Percentiles rank a stretch among this genome's conserved stretches.
Evolutionary conservation across 1,140 invertebrate species (phyloP).

Genomic region (Heliothis virescens): DNA sequence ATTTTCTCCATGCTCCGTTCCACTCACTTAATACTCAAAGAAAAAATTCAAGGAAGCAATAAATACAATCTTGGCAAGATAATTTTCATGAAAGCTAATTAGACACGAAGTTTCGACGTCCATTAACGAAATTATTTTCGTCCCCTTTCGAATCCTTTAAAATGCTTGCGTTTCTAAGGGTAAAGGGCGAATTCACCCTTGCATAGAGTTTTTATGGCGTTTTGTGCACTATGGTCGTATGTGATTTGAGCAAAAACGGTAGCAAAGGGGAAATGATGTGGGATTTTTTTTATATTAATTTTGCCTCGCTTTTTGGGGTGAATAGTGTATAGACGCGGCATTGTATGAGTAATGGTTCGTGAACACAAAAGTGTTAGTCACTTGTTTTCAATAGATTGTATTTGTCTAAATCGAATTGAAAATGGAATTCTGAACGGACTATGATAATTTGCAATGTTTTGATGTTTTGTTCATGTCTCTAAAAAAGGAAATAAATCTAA

Average conservation of each 20-base stretch:
- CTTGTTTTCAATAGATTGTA: background rate
- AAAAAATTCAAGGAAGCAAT: constrained; percentile 47
- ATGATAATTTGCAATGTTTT: background rate
- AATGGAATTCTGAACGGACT: too few relatives aligned
- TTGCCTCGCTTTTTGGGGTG: background rate
- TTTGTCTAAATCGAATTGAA: too few relatives aligned
- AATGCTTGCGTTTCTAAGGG: constrained; percentile 47
- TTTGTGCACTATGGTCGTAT: constrained; percentile 8
- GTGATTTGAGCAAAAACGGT: background rate
- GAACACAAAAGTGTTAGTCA: background rate
- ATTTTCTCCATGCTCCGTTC: background rate
- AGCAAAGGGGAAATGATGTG: constrained; percentile 10
- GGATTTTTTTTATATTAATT: background rate
- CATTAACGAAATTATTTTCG: constrained; percentile 54
- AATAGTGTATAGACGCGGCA: too few relatives aligned
- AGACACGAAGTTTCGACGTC: constrained; percentile 52
- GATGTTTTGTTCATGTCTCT: background rate
- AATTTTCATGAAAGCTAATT: constrained; percentile 55
- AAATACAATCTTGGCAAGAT: constrained; percentile 45
- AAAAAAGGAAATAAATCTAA: too few relatives aligned
- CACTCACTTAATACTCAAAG: constrained; percentile 15
- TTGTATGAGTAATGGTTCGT: background rate
- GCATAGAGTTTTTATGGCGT: constrained; percentile 18
- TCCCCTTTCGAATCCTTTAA: constrained; percentile 42
- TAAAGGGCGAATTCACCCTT: constrained; percentile 5